Evolutionary conservation across 23 tunicate genomes (phyloP), one percentile per base, ranked within the genome.

Genomic region (Oikopleura albicans): DNA sequence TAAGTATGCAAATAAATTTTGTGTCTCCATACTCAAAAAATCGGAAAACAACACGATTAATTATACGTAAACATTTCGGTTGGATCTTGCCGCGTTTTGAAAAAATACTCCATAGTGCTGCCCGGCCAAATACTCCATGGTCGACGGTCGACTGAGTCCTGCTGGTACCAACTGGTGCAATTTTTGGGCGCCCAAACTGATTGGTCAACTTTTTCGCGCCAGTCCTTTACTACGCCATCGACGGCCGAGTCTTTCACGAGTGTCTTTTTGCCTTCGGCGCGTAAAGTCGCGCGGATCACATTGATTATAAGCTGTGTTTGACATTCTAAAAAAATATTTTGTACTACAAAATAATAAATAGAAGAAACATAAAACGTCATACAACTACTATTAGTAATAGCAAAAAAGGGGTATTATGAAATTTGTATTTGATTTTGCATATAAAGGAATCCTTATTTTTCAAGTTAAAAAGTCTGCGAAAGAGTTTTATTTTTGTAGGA

Each of bases 161-260:
- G 27, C 37, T 71, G 79, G 79, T 71, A 71, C 79, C 79, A 71
- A 71, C 79, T 71, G 33, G 35, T 2, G 79, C 79, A 71, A 29
- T 16, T 71, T 71, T 16, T 12, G 4, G 34, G 79, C 34, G 79
- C 79, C 79, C 79, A 71, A 37, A 71, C 35, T 16, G 79, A 71
- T 12, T 71, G 28, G 4, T 71, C 79, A 29, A 71, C 31, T 71
- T 37, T 34, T 2, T 27, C 33, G 36, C 27, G 28, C 79, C 79
- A 71, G 4, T 71, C 36, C 2, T 27, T 37, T 8, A 22, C 22
- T 12, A 8, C 12, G 63, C 16, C 12, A 22, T 49, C 22, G 22
- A 49, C 16, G 63, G 16, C 22, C 16, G 12, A 12, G 12, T 49
- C 63, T 8, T 22, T 49, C 63, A 49, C 63, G 63, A 49, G 63